Percentiles rank a stretch among this genome's conserved stretches.
Conservation (phyloP, 1,140 invertebrate species). For the Maconellicoccus hirsutus region DNA sequence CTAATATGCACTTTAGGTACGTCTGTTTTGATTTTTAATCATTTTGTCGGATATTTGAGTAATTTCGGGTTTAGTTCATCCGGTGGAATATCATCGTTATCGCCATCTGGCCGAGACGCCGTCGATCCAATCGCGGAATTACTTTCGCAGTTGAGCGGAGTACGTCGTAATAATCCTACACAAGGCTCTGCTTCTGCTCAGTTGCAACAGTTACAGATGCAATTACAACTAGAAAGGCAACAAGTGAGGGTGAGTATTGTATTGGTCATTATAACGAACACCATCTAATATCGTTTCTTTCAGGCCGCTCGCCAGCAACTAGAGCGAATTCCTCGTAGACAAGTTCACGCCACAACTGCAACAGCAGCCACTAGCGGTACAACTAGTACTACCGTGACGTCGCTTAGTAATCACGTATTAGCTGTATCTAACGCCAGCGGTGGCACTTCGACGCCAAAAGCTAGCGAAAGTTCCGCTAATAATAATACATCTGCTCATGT, state of each 20-base stretch:
- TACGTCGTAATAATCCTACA: constrained; percentile 52
- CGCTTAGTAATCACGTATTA: constrained; percentile 15
- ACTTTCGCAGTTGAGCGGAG: constrained; percentile 80
- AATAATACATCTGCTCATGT: constrained; percentile 33
- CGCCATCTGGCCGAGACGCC: constrained; percentile 73
- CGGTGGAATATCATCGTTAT: constrained; percentile 63
- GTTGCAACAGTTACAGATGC: constrained; percentile 79
- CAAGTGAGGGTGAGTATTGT: constrained; percentile 55
- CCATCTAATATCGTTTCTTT: constrained; percentile 24
- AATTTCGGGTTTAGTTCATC: constrained; percentile 45
- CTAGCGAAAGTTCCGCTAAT: constrained; percentile 1
- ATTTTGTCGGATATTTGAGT: neutral
- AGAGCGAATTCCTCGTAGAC: constrained; percentile 70
- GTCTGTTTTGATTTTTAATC: neutral
- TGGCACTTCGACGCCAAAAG: constrained; percentile 37
- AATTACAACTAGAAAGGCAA: constrained; percentile 73
- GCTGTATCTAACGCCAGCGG: constrained; percentile 34
- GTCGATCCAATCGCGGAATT: constrained; percentile 91
- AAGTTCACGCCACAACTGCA: constrained; percentile 40
- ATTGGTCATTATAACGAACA: too few relatives aligned
- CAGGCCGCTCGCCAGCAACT: constrained; percentile 69
- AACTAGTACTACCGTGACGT: neutral
- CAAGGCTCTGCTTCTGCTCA: constrained; percentile 53
- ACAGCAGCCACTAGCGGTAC: constrained; percentile 29
- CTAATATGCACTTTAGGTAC: constrained; percentile 37